phyloP scores from a whole-genome alignment of 2,888 invertebrate genomes.

The Tortricodes alternella region DNA sequence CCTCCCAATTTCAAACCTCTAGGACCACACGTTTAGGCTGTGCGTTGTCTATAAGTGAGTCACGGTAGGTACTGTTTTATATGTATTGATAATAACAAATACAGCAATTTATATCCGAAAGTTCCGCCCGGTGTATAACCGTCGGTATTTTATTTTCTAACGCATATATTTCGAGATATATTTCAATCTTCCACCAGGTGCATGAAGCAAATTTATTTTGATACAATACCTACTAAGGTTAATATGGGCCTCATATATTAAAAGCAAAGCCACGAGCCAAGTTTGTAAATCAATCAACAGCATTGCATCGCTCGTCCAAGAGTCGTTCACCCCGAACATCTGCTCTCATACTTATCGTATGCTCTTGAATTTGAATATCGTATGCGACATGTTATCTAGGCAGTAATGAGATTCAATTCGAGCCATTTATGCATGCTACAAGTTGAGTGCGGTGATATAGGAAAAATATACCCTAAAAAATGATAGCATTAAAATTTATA shows the following conservation, averaged over 20 bases:
- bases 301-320: constrained; percentile 6
- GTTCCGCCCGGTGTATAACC: no score
- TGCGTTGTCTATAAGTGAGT: no score
- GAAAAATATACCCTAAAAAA: no score
- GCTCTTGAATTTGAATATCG: constrained; percentile 52
- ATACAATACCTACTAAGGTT: not conserved
- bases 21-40: no score
- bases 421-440: constrained; percentile 19
- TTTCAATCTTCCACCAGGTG: not conserved
- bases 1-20: no score
- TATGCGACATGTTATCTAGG: constrained; percentile 43
- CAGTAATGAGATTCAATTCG: constrained; percentile 43
- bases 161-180: no score
- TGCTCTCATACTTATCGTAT: constrained; percentile 74
- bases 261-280: constrained; percentile 16
- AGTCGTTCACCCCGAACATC: constrained; percentile 75
- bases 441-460: constrained; percentile 26
- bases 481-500: constrained; percentile 11
- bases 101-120: no score
- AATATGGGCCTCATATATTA: constrained; percentile 12
- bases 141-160: no score
- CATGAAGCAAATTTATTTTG: not conserved
- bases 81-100: no score
- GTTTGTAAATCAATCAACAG: constrained; percentile 22
- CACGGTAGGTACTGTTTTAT: no score